Evolutionary conservation across 2,113 vertebrate species (phyloP).

Genomic region (Zingel zingel): DNA sequence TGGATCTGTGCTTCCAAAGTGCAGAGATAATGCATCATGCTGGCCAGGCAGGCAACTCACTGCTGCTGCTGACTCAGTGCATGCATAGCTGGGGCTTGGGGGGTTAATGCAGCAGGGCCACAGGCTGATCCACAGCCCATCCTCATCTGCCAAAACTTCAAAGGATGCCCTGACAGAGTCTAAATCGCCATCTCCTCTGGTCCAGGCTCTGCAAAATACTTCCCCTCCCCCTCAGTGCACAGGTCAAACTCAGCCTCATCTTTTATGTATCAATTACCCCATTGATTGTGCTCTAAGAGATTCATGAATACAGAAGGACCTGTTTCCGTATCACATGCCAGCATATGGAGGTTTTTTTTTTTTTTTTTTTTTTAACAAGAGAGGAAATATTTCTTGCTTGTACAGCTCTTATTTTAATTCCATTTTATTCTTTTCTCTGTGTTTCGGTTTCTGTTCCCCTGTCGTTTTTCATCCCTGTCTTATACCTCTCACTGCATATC

Average conservation of each 20-base stretch:
- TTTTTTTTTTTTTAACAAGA: not conserved
- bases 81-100: conserved; percentile 53
- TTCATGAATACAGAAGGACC: conserved; percentile 64
- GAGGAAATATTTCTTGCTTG: conserved; percentile 23
- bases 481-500: conserved; percentile 1
- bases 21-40: conserved; percentile 66
- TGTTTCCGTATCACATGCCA: conserved; percentile 63
- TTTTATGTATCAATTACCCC: conserved; percentile 73
- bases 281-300: conserved; percentile 70
- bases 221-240: conserved; percentile 41
- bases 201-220: conserved; percentile 37
- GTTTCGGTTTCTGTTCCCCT: conserved; percentile 9
- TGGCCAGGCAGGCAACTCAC: conserved; percentile 52
- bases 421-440: conserved; percentile 1
- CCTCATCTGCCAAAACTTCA: conserved; percentile 76
- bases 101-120: conserved; percentile 71
- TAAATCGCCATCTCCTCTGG: conserved; percentile 64
- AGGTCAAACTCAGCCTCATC: conserved; percentile 73
- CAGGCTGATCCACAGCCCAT: conserved; percentile 59
- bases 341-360: conserved; percentile 39
- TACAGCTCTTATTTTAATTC: conserved; percentile 36
- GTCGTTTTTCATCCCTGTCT: not conserved
- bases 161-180: conserved; percentile 67
- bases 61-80: conserved; percentile 74
- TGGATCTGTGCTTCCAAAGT: conserved; percentile 47